Percentiles rank a stretch among this genome's conserved stretches.
phyloP scores from a whole-genome alignment of 2,113 vertebrate genomes.

The Labeo catla region DNA sequence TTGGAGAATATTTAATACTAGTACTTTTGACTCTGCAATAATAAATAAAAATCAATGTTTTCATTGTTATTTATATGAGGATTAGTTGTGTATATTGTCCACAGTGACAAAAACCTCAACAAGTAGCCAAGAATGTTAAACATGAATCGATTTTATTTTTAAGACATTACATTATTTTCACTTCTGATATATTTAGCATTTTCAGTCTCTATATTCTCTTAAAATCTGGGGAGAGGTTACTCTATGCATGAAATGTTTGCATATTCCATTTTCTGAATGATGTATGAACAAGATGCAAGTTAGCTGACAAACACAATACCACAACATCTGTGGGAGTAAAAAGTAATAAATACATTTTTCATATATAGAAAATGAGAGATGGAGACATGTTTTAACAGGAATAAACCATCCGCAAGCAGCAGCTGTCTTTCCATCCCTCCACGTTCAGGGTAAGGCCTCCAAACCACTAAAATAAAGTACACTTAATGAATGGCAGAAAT shows the following conservation, averaged over 20 bases:
- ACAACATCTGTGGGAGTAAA: slow-evolving; percentile 43
- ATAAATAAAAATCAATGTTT: not conserved
- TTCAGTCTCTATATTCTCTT: slow-evolving; percentile 76
- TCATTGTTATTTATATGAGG: not conserved
- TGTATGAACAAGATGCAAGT: slow-evolving; percentile 65
- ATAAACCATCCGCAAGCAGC: slow-evolving; percentile 33
- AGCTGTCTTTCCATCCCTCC: slow-evolving; percentile 43
- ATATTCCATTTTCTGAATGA: slow-evolving; percentile 86
- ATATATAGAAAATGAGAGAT: slow-evolving; percentile 63
- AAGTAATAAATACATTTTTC: slow-evolving; percentile 66
- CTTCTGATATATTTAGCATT: slow-evolving; percentile 65
- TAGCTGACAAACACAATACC: slow-evolving; percentile 58
- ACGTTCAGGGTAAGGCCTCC: slow-evolving; percentile 67
- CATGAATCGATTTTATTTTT: slow-evolving; percentile 82
- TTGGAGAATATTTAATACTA: not conserved
- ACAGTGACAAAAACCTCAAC: not conserved
- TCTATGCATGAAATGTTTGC: slow-evolving; percentile 86
- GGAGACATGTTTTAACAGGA: slow-evolving; percentile 19
- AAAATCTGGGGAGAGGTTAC: slow-evolving; percentile 81
- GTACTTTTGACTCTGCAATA: not conserved
- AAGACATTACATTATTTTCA: slow-evolving; percentile 78
- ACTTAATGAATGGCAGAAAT: slow-evolving; percentile 40
- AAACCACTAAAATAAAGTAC: slow-evolving; percentile 60
- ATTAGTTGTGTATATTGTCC: not conserved
- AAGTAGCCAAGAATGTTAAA: slow-evolving; percentile 9